A percentile compares a stretch with the other conserved stretches of the same genome.
Conservation (phyloP, 2,888 invertebrate species). For the Craniophora ligustri region DNA sequence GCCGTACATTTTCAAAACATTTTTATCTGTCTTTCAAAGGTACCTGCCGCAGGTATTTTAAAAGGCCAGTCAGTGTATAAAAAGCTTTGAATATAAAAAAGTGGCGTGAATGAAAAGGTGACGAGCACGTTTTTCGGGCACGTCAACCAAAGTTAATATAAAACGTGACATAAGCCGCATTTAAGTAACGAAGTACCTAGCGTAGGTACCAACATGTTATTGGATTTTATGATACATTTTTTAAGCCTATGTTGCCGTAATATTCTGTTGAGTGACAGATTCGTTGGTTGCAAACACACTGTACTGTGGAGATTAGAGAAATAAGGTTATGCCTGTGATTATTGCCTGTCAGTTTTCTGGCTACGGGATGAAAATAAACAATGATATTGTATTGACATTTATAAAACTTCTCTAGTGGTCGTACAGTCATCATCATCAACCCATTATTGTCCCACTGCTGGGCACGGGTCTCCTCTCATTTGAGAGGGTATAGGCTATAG, state of each 20-base stretch:
- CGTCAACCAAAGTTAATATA: constrained; percentile 35
- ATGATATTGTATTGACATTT: too few species aligned
- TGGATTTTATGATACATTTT: not conserved
- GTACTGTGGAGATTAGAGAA: too few species aligned
- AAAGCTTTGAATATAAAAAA: constrained; percentile 1
- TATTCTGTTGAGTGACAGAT: constrained; percentile 14
- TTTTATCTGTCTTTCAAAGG: not conserved
- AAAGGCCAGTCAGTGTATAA: constrained; percentile 1
- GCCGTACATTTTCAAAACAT: not conserved
- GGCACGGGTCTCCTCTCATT: too few species aligned
- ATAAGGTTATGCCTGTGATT: too few species aligned
- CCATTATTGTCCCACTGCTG: too few species aligned
- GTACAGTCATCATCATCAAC: too few species aligned
- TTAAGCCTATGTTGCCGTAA: not conserved
- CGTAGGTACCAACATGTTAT: not conserved
- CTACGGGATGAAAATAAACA: too few species aligned
- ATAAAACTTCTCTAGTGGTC: too few species aligned
- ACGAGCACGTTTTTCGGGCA: constrained; percentile 18
- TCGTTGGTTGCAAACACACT: too few species aligned
- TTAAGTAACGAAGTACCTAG: constrained; percentile 24
- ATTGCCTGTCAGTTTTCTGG: too few species aligned
- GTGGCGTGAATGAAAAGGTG: constrained; percentile 12
- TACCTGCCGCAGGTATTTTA: not conserved
- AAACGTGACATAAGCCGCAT: constrained; percentile 30
- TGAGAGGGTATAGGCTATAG: too few species aligned